Conservation (phyloP, 2,888 invertebrate species). For the Nymphalis c-album region DNA sequence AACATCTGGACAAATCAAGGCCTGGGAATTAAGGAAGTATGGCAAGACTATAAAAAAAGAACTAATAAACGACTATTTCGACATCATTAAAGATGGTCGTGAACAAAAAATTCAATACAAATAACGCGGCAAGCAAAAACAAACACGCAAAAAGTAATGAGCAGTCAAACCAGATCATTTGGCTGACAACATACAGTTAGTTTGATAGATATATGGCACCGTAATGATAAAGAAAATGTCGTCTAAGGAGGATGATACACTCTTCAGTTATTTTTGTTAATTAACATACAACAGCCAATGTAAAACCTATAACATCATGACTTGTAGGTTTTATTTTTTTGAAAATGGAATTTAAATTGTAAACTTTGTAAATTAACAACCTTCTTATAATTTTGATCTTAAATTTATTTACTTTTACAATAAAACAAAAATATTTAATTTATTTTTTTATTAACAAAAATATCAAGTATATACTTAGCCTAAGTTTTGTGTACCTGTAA, state of each 20-base stretch:
- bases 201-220: constrained; percentile 23
- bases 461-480: not conserved
- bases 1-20: constrained; percentile 75
- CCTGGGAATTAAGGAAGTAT: constrained; percentile 70
- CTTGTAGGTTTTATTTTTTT: not conserved
- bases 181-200: constrained; percentile 64
- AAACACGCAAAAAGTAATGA: constrained; percentile 39
- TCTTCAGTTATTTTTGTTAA: not conserved
- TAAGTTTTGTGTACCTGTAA: not conserved
- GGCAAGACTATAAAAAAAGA: constrained; percentile 54
- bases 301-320: not conserved
- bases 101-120: constrained; percentile 52
- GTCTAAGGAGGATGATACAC: not conserved
- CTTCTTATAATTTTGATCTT: no score
- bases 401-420: no score
- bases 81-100: constrained; percentile 67
- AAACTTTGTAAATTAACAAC: no score
- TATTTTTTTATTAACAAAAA: no score
- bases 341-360: no score
- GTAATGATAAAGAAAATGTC: not conserved
- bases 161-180: constrained; percentile 61
- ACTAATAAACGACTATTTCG: constrained; percentile 63
- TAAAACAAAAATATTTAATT: no score
- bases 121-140: constrained; percentile 46
- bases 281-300: not conserved